These are phyloP conservation scores for Neogobius melanostomus DNA, from an alignment of 2,113 vertebrate genomes.

Conservation along the genomic window DNA sequence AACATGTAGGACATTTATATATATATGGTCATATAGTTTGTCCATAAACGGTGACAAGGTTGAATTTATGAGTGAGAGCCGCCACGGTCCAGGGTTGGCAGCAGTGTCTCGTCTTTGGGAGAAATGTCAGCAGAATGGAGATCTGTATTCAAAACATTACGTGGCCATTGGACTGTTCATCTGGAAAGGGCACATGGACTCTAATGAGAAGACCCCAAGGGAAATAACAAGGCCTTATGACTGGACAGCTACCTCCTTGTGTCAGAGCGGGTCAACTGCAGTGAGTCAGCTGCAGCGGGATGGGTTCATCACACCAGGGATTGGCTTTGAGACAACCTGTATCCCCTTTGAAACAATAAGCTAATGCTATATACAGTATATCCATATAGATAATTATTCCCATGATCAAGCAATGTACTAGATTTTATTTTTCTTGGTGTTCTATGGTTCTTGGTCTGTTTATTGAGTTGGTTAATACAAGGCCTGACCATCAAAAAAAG, in stretches of 20 bases:
- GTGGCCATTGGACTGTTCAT: constrained; percentile 56
- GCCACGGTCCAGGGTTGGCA: constrained; percentile 24
- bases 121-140: constrained; percentile 47
- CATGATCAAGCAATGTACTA: too few relatives aligned
- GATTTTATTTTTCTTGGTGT: too few relatives aligned
- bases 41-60: background rate
- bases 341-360: too few relatives aligned
- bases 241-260: constrained; percentile 43
- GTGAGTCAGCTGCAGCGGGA: constrained; percentile 37
- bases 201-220: constrained; percentile 69
- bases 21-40: constrained; percentile 11
- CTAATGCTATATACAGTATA: too few relatives aligned
- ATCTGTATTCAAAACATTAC: constrained; percentile 61
- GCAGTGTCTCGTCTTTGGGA: constrained; percentile 21
- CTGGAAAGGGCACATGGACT: constrained; percentile 64
- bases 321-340: too few relatives aligned
- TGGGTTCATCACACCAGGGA: too few relatives aligned
- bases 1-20: too few relatives aligned
- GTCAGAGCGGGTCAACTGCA: constrained; percentile 54
- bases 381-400: too few relatives aligned
- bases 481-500: too few relatives aligned
- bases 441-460: too few relatives aligned
- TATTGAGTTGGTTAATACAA: too few relatives aligned
- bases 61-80: constrained; percentile 22
- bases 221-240: constrained; percentile 66